Conservation (phyloP, 2,888 invertebrate genomes). For the Uropetala carovei region DNA sequence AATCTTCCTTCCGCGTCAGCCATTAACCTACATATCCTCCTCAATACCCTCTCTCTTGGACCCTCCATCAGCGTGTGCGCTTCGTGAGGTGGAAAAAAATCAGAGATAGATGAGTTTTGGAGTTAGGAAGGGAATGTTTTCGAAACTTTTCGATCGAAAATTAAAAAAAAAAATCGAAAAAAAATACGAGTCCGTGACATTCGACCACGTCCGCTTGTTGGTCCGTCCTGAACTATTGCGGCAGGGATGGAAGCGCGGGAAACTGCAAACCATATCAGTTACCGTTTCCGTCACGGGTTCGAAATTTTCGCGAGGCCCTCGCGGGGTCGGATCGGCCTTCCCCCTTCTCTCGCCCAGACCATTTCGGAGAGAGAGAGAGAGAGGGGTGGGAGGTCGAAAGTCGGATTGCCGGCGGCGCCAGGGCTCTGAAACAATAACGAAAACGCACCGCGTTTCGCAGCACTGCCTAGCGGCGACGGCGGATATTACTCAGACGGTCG, state of each 20-base stretch:
- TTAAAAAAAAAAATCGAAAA: conserved; percentile 8
- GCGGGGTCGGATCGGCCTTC: no score
- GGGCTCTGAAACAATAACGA: background rate
- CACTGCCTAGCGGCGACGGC: background rate
- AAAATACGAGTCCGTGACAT: background rate
- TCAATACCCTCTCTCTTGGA: background rate
- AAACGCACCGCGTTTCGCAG: no score
- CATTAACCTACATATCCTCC: conserved; percentile 50
- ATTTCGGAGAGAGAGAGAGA: no score
- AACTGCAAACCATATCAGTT: no score
- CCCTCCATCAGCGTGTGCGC: conserved; percentile 29
- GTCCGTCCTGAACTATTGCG: background rate
- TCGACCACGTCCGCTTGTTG: background rate
- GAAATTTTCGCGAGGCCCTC: no score
- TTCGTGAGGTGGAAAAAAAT: background rate
- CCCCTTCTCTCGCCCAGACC: no score
- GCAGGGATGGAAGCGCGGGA: background rate
- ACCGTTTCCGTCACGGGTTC: no score
- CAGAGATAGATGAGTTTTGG: conserved; percentile 18
- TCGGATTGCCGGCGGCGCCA: background rate
- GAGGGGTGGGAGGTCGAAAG: background rate
- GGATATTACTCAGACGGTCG: conserved; percentile 31
- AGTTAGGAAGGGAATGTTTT: conserved; percentile 5
- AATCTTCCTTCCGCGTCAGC: background rate
- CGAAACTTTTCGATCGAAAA: background rate